A percentile compares a stretch with the other conserved stretches of the same genome.
Evolutionary conservation across 1,140 invertebrate genomes (phyloP).

Genomic region (Leptinotarsa lineolata): DNA sequence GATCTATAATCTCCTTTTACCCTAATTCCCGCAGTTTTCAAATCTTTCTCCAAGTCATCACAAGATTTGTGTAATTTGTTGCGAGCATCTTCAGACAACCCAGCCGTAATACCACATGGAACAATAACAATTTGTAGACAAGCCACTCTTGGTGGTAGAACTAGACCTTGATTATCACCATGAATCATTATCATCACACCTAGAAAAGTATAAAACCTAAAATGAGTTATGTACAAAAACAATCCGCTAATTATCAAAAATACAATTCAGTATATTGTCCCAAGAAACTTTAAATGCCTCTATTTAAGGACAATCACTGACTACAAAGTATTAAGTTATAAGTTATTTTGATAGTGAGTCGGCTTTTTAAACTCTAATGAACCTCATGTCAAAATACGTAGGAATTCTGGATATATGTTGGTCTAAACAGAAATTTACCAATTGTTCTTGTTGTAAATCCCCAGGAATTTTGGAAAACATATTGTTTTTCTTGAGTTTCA

Average conservation of each 20-base stretch:
- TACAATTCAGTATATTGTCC: too few species aligned
- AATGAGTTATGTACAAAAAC: too few species aligned
- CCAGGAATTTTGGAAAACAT: conserved; percentile 98
- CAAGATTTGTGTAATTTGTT: conserved; percentile 75
- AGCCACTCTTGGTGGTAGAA: conserved; percentile 92
- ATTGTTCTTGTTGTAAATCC: conserved; percentile 96
- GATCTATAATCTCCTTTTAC: conserved; percentile 86
- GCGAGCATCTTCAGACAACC: conserved; percentile 72
- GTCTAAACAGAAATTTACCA: conserved; percentile 58
- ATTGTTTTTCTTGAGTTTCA: conserved; percentile 86
- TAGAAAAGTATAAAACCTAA: conserved; percentile 45
- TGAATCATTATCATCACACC: conserved; percentile 97
- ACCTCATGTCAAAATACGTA: too few species aligned
- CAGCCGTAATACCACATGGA: conserved; percentile 93
- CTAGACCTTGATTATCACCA: conserved; percentile 94
- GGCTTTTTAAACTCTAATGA: too few species aligned
- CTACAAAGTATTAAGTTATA: too few species aligned
- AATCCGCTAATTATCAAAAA: too few species aligned
- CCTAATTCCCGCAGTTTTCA: conserved; percentile 66
- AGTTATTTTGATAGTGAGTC: too few species aligned
- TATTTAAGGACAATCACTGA: too few species aligned
- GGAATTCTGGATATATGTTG: too few species aligned
- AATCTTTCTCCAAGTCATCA: conserved; percentile 65
- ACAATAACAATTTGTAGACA: conserved; percentile 86
- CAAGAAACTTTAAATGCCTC: too few species aligned